phyloP scores from a whole-genome alignment of 1,140 invertebrate species.

The Lamellibrachia luymesi region DNA sequence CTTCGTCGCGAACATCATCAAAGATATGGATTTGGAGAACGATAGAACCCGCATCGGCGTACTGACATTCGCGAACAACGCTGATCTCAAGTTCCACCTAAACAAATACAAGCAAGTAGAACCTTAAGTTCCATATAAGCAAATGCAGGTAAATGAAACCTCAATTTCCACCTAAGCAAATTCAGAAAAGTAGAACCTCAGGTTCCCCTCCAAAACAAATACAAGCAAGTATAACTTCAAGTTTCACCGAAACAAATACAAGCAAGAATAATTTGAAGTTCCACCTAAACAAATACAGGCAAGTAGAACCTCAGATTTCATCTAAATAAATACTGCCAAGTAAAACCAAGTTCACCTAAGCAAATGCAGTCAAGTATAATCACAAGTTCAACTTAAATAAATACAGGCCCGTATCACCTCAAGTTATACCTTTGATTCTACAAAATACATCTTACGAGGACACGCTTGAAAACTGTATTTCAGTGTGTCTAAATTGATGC shows the following conservation, averaged over 20 bases:
- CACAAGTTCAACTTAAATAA: neutral
- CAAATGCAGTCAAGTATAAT: too few relatives aligned
- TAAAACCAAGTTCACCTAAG: too few relatives aligned
- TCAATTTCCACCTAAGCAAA: slow-evolving; percentile 15
- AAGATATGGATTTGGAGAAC: slow-evolving; percentile 39
- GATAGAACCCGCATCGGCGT: slow-evolving; percentile 39
- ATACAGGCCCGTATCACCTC: slow-evolving; percentile 2
- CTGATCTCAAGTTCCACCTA: slow-evolving; percentile 21
- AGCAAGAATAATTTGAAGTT: slow-evolving; percentile 18
- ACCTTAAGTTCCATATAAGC: slow-evolving; percentile 11
- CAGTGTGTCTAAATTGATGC: neutral
- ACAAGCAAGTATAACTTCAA: slow-evolving; percentile 1
- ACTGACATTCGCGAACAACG: slow-evolving; percentile 42
- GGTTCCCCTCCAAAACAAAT: neutral
- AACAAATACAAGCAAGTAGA: slow-evolving; percentile 10
- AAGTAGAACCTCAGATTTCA: slow-evolving; percentile 3
- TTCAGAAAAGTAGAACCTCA: slow-evolving; percentile 3
- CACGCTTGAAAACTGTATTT: neutral
- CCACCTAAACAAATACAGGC: neutral
- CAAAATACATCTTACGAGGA: too few relatives aligned
- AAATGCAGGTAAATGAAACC: neutral
- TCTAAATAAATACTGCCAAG: slow-evolving; percentile 11
- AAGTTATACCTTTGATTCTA: too few relatives aligned
- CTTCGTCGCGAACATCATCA: neutral
- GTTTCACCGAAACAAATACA: slow-evolving; percentile 9